Base-by-base conservation (phyloP, 2,888 invertebrate species). In the Galeruca laticollis region DNA sequence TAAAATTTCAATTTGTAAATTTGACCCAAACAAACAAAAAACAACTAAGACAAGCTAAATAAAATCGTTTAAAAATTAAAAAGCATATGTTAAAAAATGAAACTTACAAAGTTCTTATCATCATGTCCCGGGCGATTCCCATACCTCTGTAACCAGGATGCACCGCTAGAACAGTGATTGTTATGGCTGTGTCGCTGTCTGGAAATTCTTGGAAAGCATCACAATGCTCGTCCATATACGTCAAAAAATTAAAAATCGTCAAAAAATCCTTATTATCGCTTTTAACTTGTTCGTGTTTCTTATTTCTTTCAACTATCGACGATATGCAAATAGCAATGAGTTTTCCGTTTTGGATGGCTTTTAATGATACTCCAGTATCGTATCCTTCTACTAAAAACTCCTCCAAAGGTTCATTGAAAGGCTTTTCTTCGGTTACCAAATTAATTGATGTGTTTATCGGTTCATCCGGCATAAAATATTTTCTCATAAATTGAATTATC, bases 381-480 rank as follows among this genome's bases (percentile, higher is more conserved):
- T 92, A 79, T 0, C 89, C 86, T 26, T 88, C 84, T 6, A 83
- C 79, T 72, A 90, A 90, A 80, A 90, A 92, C 0, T 88, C 88
- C 75, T 92, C 92, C 20, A 93, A 83, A 75, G 92, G 91, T 1
- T 83, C 63, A 79, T 92, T 92, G 6, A 89, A 86, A 9, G 88
- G 88, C 52, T 88, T 87, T 15, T 89, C 88, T 0, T 88, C 88
- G 67, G 90, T 90, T 71, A 92, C 85, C 1, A 92, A 84, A 68
- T 89, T 86, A 33, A 92, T 87, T 47, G 87, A 87, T 10, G 88
- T 83, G 84, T 93, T 93, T 75, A 93, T 86, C 0, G 93, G 93
- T 78, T 93, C 93, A 77, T 93, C 92, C 31, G 88, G 88, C 86
- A 92, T 92, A 87, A 93, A 93, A 82, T 90, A 91, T 71, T 88